Base-by-base conservation (phyloP, 2,113 vertebrate genomes). In the Arizona elegans region DNA sequence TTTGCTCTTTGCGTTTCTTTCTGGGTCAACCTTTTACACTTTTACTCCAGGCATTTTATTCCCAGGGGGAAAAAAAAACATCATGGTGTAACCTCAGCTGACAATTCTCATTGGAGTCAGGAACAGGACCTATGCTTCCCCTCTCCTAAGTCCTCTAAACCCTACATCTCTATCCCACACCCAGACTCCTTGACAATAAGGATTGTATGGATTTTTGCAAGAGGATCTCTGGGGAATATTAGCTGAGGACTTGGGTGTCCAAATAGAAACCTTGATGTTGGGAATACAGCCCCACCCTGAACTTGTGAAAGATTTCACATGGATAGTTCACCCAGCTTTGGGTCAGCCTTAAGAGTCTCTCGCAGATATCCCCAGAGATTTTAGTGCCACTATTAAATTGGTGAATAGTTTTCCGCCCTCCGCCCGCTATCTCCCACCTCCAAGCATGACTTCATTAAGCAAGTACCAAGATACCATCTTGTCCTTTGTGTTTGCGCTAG, bases 391-490 rank as follows among this genome's bases (percentile, higher is more conserved):
- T 87, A 92, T 92, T 94, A 96, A 93, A 75, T 91, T 91, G 93
- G 96, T 95, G 75, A 96, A 96, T 92, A 95, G 95, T 96, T 97
- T 96, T 90, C 75, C 33, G 8, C 19, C 75, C 33, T 81, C 33
- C 75, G 21, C 33, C 33, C 8, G 17, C 75, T 81, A 81, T 81
- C 75, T 94, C 94, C 96, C 96, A 96, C 96, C 96, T 94, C 96
- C 94, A 94, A 95, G 89, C 81, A 97, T 98, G 96, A 97, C 96
- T 97, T 98, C 96, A 97, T 92, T 89, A 7, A 92, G 93, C 33
- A 95, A 97, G 93, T 93, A 94, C 88, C 0, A 54, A 98, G 98
- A 98, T 98, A 97, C 93, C 96, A 98, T 98, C 97, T 97, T 96
- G 96, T 94, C 96, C 96, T 98, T 98, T 98, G 97, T 98, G 94